Evolutionary conservation across 1,140 invertebrate species (phyloP).

Genomic region (Dreissena polymorpha): DNA sequence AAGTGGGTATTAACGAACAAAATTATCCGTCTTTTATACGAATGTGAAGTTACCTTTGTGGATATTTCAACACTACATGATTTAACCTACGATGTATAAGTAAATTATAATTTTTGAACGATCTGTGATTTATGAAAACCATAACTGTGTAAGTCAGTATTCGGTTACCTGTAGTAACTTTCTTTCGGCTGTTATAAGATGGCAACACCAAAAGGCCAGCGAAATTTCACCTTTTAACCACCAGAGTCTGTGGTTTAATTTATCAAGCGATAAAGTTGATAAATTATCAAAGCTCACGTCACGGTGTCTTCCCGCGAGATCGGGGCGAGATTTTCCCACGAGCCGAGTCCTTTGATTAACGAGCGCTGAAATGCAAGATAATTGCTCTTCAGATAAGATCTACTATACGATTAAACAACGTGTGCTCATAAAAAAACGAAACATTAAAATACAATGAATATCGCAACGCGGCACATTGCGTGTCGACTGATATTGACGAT

Average conservation of each 20-base stretch:
- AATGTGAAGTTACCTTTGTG: too few species aligned
- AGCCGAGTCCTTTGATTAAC: slow-evolving; percentile 40
- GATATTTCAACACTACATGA: neutral
- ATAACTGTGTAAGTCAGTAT: neutral
- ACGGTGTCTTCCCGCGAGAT: slow-evolving; percentile 41
- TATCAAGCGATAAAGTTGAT: slow-evolving; percentile 13
- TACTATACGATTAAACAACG: neutral
- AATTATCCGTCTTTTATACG: too few species aligned
- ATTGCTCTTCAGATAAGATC: slow-evolving; percentile 39
- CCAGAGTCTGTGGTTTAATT: neutral
- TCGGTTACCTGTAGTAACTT: neutral
- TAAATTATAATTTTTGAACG: neutral
- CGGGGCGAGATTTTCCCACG: slow-evolving; percentile 49
- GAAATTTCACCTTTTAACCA: neutral
- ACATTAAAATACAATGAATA: too few species aligned
- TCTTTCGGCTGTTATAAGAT: neutral
- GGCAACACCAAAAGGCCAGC: slow-evolving; percentile 7
- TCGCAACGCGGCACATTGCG: too few species aligned
- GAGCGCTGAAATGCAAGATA: slow-evolving; percentile 31
- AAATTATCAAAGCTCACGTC: slow-evolving; percentile 40
- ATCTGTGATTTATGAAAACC: neutral
- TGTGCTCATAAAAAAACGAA: too few species aligned
- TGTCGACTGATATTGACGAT: too few species aligned
- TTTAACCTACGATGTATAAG: neutral
- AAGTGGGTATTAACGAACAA: too few species aligned